Base-by-base conservation (phyloP, 2,113 vertebrate species). In the Ptyas mucosa region DNA sequence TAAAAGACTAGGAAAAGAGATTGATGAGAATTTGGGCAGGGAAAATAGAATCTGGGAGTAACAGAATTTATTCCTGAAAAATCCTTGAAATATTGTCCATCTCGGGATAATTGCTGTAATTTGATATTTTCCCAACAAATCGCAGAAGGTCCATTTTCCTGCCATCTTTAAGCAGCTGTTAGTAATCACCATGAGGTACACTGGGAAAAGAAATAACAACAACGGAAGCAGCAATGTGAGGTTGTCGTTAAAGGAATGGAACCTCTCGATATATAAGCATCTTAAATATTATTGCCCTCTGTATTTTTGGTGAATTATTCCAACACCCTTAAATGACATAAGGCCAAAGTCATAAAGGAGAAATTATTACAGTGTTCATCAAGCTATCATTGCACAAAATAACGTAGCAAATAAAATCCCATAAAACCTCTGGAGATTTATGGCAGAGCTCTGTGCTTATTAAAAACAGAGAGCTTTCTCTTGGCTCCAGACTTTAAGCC, bases 291-390 rank as follows among this genome's bases (percentile, higher is more conserved):
- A 86, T 54, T 86, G 39, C 6, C 69, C 24, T 46, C 18, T 91
- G 58, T 43, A 93, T 93, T 93, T 94, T 89, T 29, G 87, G 81
- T 93, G 58, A 81, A 95, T n/a, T 90, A 93, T 93, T 91, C 95
- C 94, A 90, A 90, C 34, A 93, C 88, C 43, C 49, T 93, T 88
- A 81, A 95, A 96, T 93, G 89, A 96, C 43, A 11, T 6, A 89
- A 64, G 93, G 93, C 90, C 75, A 69, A 49, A 91, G 90, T 64
- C 75, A 57, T 91, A 54, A 88, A 93, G 95, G 91, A 89, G 89
- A 95, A 89, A 95, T 95, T 94, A 55, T 34, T 93, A 39, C 49
- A 88, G 43, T n/a, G 39, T 93, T 97, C 53, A 95, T 97, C 88
- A 96, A 93, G 92, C 93, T 51, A 93, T 91, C 85, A 64, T 90